Percentiles rank a stretch among this genome's conserved stretches.
phyloP scores from a whole-genome alignment of 2,888 invertebrate genomes.

The Patella caerulea region DNA sequence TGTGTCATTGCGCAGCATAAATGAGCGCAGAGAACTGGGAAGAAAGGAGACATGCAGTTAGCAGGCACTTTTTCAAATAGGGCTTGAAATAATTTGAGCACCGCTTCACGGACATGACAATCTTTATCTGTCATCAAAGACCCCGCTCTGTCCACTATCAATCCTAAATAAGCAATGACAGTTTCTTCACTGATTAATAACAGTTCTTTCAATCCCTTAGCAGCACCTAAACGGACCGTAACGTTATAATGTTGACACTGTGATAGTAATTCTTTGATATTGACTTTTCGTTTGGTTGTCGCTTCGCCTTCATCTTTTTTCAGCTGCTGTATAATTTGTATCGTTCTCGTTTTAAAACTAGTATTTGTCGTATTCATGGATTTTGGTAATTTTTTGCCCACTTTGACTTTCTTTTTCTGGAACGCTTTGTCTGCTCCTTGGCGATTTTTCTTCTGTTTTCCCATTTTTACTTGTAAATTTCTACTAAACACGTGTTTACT shows the following conservation, averaged over 20 bases:
- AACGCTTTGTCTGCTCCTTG: slow-evolving; percentile 72
- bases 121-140: slow-evolving; percentile 83
- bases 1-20: slow-evolving; percentile 92
- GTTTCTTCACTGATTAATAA: slow-evolving; percentile 73
- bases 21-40: slow-evolving; percentile 83
- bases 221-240: slow-evolving; percentile 78
- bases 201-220: slow-evolving; percentile 75
- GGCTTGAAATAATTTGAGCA: slow-evolving; percentile 73
- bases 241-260: slow-evolving; percentile 84
- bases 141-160: slow-evolving; percentile 80
- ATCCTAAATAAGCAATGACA: slow-evolving; percentile 77
- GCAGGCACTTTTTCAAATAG: slow-evolving; percentile 44
- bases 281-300: slow-evolving; percentile 80
- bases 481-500: neutral
- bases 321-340: slow-evolving; percentile 88
- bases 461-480: neutral
- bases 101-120: slow-evolving; percentile 73
- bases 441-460: slow-evolving; percentile 2
- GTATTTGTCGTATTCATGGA: slow-evolving; percentile 91
- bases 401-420: slow-evolving; percentile 89
- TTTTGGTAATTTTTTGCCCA: slow-evolving; percentile 83
- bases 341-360: slow-evolving; percentile 89
- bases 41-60: slow-evolving; percentile 77
- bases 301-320: slow-evolving; percentile 73
- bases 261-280: slow-evolving; percentile 80